A percentile compares a stretch with the other conserved stretches of the same genome.
Evolutionary conservation across 2,888 invertebrate genomes (phyloP).

Genomic region (Actias luna): DNA sequence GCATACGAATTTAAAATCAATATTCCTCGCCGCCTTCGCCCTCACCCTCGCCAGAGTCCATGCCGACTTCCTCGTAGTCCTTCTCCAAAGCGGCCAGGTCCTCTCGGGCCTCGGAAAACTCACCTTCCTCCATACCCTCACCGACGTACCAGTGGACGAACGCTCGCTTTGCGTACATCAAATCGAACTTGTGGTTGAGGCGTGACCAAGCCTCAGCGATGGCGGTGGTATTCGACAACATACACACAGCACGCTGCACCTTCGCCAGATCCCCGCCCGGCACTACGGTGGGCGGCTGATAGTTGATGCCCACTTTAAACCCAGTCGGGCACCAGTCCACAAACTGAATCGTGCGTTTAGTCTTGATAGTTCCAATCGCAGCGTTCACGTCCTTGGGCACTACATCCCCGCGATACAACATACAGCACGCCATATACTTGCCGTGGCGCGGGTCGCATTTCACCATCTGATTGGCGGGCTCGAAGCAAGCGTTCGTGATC

Average conservation of each 20-base stretch:
- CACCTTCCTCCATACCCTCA: slow-evolving; percentile 92
- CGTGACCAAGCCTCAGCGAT: slow-evolving; percentile 99
- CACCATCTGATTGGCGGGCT: slow-evolving; percentile 97
- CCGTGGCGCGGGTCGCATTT: slow-evolving; percentile 95
- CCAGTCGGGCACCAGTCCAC: slow-evolving; percentile 95
- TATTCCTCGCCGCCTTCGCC: slow-evolving; percentile 91
- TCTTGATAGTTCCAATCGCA: slow-evolving; percentile 96
- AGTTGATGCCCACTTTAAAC: slow-evolving; percentile 92
- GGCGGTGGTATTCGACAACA: slow-evolving; percentile 98
- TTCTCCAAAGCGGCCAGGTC: slow-evolving; percentile 87
- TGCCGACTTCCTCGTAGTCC: slow-evolving; percentile 93
- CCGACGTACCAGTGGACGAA: slow-evolving; percentile 98
- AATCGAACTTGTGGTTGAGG: slow-evolving; percentile 96
- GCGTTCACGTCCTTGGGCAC: slow-evolving; percentile 97
- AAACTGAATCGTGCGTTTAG: slow-evolving; percentile 95
- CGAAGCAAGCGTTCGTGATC: slow-evolving; percentile 97
- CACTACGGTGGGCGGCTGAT: slow-evolving; percentile 92
- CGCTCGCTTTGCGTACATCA: slow-evolving; percentile 98
- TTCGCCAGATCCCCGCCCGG: slow-evolving; percentile 96
- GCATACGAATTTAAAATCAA: slow-evolving; percentile 63
- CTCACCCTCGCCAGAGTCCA: slow-evolving; percentile 91
- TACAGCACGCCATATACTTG: slow-evolving; percentile 97
- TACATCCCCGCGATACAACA: slow-evolving; percentile 96
- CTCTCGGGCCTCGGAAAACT: slow-evolving; percentile 90
- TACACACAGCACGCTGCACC: slow-evolving; percentile 96